Evolutionary conservation across 2,113 vertebrate genomes (phyloP).

Genomic region (Chunga burmeisteri): DNA sequence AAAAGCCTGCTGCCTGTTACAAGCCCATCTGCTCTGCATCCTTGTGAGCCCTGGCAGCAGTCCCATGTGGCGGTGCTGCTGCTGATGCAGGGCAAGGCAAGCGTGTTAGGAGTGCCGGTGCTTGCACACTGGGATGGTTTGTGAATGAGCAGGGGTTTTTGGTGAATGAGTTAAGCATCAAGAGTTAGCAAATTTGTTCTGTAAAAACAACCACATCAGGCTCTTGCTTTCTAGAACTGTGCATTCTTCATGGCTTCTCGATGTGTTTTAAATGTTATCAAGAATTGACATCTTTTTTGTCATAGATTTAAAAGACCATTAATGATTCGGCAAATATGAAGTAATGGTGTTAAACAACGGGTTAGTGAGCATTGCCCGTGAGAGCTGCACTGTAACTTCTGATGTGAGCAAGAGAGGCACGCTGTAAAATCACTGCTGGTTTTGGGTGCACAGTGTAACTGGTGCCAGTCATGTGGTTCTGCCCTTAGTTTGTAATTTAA

Average conservation of each 20-base stretch:
- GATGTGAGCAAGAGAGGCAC: not conserved
- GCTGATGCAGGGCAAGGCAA: not conserved
- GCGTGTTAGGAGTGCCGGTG: not conserved
- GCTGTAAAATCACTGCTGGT: not conserved
- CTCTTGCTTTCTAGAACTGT: not conserved
- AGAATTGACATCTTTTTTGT: not conserved
- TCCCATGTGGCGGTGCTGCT: not conserved
- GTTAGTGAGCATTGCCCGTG: not conserved
- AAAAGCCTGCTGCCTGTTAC: not conserved
- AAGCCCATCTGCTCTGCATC: not conserved
- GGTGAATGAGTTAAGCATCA: not conserved
- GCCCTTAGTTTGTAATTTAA: not conserved
- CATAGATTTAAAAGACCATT: not conserved
- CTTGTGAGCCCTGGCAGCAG: not conserved
- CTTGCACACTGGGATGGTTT: not conserved
- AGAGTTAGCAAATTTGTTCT: not conserved
- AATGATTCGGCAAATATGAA: not conserved
- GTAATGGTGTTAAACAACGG: not conserved
- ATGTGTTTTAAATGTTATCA: slow-evolving; percentile 12
- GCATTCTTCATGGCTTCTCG: slow-evolving; percentile 1
- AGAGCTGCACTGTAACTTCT: not conserved
- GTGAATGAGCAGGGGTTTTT: not conserved
- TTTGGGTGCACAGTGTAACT: not conserved
- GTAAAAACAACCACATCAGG: not conserved
- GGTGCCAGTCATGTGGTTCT: not conserved